These are phyloP conservation scores for Meloidogyne exigua DNA, from an alignment of 1,140 invertebrate genomes.

Conservation along the genomic window DNA sequence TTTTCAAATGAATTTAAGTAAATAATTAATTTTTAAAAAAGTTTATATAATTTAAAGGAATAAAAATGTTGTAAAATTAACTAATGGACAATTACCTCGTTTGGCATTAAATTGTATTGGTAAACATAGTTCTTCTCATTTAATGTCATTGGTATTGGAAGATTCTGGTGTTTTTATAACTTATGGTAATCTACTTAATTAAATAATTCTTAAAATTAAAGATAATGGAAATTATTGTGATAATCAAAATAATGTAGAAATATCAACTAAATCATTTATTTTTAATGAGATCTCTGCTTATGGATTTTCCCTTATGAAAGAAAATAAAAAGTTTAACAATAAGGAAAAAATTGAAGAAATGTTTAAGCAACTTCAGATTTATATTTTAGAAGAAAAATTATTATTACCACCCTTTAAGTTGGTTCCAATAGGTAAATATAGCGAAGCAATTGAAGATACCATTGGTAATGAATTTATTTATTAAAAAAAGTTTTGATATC, in stretches of 20 bases:
- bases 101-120: constrained; percentile 12
- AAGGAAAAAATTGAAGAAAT: constrained; percentile 17
- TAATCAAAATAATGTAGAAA: not conserved
- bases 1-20: constrained; percentile 7
- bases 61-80: not conserved
- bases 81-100: not conserved
- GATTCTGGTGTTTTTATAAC: not conserved
- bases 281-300: not conserved
- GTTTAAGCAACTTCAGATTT: not conserved
- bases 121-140: not conserved
- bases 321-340: not conserved
- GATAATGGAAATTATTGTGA: not conserved
- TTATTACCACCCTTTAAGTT: not conserved
- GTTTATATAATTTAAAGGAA: not conserved
- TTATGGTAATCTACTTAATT: not conserved
- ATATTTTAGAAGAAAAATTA: not conserved
- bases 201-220: too few relatives aligned
- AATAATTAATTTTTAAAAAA: not conserved
- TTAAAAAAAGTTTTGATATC: not conserved
- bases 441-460: constrained; percentile 4
- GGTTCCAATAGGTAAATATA: not conserved
- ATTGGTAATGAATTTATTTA: not conserved
- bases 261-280: constrained; percentile 3
- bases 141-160: not conserved
- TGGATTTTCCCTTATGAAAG: not conserved